phyloP scores from a whole-genome alignment of 2,888 invertebrate species.

The Ichneumon xanthorius region DNA sequence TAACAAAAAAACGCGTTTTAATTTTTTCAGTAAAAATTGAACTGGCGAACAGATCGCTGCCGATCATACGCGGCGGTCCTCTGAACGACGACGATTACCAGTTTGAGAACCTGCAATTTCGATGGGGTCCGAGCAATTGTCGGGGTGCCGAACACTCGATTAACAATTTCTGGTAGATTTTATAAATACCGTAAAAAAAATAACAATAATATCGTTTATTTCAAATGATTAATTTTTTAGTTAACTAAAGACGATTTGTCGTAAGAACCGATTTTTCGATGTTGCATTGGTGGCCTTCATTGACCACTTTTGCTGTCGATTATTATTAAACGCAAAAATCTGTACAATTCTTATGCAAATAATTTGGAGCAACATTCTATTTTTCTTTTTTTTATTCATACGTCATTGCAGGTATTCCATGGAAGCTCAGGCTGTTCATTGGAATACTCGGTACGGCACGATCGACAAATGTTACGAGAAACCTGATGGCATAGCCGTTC shows the following conservation, averaged over 20 bases:
- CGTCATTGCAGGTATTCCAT: conserved; percentile 73
- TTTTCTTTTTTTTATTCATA: neutral
- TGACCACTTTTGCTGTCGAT: neutral
- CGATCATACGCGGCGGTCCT: conserved; percentile 73
- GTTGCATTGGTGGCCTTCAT: neutral
- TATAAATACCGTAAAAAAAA: neutral
- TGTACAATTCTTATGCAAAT: neutral
- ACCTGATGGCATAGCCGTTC: conserved; percentile 74
- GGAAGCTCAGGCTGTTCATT: conserved; percentile 78
- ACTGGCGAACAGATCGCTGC: conserved; percentile 45
- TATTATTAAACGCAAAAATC: neutral
- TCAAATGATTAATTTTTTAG: no score
- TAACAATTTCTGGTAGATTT: conserved; percentile 73
- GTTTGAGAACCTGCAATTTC: conserved; percentile 74
- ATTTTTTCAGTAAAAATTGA: conserved; percentile 65
- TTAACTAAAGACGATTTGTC: neutral
- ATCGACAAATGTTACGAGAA: conserved; percentile 75
- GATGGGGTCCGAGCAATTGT: conserved; percentile 76
- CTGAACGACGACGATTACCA: conserved; percentile 72
- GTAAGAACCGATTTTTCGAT: neutral
- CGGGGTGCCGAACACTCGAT: conserved; percentile 77
- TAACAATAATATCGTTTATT: neutral
- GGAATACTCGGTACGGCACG: conserved; percentile 74
- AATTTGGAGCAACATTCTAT: neutral
- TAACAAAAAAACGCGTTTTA: neutral